A percentile compares a stretch with the other conserved stretches of the same genome.
Evolutionary conservation across 2,888 invertebrate species (phyloP).

Genomic region (Endomychus coccineus): DNA sequence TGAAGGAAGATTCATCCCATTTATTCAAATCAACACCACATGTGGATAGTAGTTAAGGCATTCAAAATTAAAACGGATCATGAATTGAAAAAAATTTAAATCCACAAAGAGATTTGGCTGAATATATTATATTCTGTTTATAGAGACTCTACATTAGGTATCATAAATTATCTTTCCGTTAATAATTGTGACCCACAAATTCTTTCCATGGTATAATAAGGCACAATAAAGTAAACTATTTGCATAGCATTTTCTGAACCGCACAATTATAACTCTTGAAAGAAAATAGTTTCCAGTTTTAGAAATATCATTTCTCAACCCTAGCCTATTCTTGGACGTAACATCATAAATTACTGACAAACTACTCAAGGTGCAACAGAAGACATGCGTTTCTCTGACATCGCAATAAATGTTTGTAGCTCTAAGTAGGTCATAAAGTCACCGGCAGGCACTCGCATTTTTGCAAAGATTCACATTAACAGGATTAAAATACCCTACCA

Average conservation of each 20-base stretch:
- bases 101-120: too few species aligned
- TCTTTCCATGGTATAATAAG: too few species aligned
- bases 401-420: conserved; percentile 20
- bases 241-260: conserved; percentile 19
- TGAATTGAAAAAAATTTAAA: too few species aligned
- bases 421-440: conserved; percentile 30
- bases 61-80: too few species aligned
- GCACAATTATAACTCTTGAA: conserved; percentile 21
- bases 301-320: conserved; percentile 31
- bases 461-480: conserved; percentile 12
- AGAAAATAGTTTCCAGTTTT: conserved; percentile 20
- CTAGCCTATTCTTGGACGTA: conserved; percentile 27
- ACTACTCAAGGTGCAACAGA: conserved; percentile 27
- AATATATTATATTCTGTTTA: too few species aligned
- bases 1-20: too few species aligned
- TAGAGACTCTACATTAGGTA: too few species aligned
- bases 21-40: too few species aligned
- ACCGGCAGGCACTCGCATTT: conserved; percentile 16
- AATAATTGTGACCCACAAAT: too few species aligned
- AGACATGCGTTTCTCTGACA: conserved; percentile 25
- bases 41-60: too few species aligned
- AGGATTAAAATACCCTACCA: conserved; percentile 10
- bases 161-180: too few species aligned
- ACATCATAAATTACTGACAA: conserved; percentile 35
- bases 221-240: too few species aligned